These are phyloP conservation scores for Apotomis betuletana DNA, from an alignment of 2,888 invertebrate genomes.

Conservation along the genomic window DNA sequence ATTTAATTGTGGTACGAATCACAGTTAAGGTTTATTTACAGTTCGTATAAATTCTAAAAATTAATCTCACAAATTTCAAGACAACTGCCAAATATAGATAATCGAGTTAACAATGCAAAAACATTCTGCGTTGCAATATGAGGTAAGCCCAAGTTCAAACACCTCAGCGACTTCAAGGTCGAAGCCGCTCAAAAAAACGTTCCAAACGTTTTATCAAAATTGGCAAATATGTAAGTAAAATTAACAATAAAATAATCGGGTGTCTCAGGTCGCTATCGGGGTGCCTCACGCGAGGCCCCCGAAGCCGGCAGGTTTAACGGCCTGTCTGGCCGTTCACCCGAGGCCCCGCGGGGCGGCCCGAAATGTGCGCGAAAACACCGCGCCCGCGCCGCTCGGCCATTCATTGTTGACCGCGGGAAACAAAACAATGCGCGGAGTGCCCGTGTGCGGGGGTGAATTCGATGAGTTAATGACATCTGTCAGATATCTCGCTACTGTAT, in stretches of 20 bases:
- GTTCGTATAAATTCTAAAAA: neutral
- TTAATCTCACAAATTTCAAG: neutral
- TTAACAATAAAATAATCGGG: slow-evolving; percentile 2
- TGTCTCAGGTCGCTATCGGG: slow-evolving; percentile 8
- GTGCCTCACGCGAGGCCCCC: slow-evolving; percentile 57
- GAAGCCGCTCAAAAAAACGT: slow-evolving; percentile 8
- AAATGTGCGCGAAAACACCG: slow-evolving; percentile 78
- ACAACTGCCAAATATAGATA: slow-evolving; percentile 7
- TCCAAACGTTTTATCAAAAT: slow-evolving; percentile 1
- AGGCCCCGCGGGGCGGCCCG: slow-evolving; percentile 72
- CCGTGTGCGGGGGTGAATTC: slow-evolving; percentile 7
- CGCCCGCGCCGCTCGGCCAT: slow-evolving; percentile 71
- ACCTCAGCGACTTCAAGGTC: slow-evolving; percentile 27
- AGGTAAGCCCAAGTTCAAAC: slow-evolving; percentile 27
- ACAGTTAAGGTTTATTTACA: no score
- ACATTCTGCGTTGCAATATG: slow-evolving; percentile 11
- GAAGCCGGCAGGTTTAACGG: slow-evolving; percentile 75
- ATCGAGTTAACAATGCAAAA: neutral
- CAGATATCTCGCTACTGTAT: no score
- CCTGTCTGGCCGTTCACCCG: slow-evolving; percentile 84
- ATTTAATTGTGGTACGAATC: no score
- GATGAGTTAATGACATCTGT: no score
- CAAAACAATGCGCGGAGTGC: slow-evolving; percentile 32
- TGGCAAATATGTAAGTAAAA: slow-evolving; percentile 5
- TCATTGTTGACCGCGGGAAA: slow-evolving; percentile 35